Evolutionary conservation across 2,888 invertebrate species (phyloP), one percentile per base, ranked within the genome.

Genomic region (Spilarctia lutea): DNA sequence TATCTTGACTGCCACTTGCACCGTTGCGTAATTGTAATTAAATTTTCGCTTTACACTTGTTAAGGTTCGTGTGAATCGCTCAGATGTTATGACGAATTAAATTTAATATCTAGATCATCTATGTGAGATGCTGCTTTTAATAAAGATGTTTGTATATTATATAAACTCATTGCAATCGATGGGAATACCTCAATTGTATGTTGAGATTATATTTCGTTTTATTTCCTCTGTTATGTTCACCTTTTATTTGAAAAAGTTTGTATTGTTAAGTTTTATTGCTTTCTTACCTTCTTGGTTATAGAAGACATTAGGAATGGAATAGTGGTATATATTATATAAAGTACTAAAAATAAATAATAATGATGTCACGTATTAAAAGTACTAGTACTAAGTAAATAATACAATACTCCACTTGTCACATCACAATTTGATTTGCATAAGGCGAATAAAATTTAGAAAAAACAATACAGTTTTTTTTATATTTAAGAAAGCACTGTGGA

Each of bases 1-100:
- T 84, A 85, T 76, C 73, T 71, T 24, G 68, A 68, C 79, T 67
- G 75, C 69, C 79, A 63, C 27, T 83, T 68, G 86, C 84, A 86
- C 84, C 81, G 81, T 83, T 75, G 65, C 73, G 76, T 80, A 85
- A 83, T 74, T 69, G 39, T 42, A 68, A 65, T 72, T 71, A 27
- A 65, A 30, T 39, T 30, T 69, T 60, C 48, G 65, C 33, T 66
- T 78, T 80, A 80, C 63, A 68, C 66, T 75, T 76, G 65, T 30
- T 27, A 18, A 30, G 30, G 65, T 71, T 75, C 71, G 75, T 75
- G 75, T 80, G 68, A 82, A 75, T 74, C 69, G 68, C 68, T 68
- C n/a, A 66, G 39, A 78, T 77, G 78, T 77, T 75, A 78, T 71
- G 71, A 71, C 73, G 63, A 35, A 79, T 74, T 78, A 75, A 74